Evolutionary conservation across 2,113 vertebrate species (phyloP).

Genomic region (Dipodomys spectabilis): DNA sequence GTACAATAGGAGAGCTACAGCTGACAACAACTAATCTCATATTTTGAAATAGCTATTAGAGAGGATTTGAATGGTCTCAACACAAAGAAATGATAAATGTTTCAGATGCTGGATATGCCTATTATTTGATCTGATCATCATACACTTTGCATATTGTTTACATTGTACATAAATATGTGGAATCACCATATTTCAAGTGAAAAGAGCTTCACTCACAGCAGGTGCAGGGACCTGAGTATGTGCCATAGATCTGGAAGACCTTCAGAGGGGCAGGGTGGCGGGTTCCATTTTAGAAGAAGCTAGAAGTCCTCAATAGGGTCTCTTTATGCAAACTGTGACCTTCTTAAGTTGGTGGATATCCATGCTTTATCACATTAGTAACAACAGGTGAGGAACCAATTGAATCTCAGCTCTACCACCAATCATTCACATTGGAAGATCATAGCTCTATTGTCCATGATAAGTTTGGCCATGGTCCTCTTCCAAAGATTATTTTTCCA

Average conservation of each 20-base stretch:
- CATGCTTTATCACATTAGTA: background rate
- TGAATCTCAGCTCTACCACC: background rate
- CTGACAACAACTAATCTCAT: background rate
- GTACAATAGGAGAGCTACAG: background rate
- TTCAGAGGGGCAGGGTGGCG: fast-evolving
- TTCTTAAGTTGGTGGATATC: background rate
- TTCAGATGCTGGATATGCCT: background rate
- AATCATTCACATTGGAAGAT: background rate
- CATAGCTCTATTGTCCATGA: background rate
- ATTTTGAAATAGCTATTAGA: background rate
- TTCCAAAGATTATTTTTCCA: background rate
- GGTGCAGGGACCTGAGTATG: fast-evolving
- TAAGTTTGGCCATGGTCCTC: background rate
- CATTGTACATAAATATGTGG: background rate
- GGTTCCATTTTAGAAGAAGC: background rate
- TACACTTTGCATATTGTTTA: background rate
- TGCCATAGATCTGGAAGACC: background rate
- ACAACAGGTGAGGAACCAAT: background rate
- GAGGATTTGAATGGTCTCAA: background rate
- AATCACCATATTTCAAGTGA: background rate
- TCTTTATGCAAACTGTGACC: background rate
- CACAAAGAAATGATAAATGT: background rate
- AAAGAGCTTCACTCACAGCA: background rate
- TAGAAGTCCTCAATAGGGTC: background rate
- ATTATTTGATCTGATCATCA: background rate